Percentiles rank a stretch among this genome's conserved stretches.
phyloP scores from a whole-genome alignment of 2,113 vertebrate species.

The Tragelaphus buxtoni region DNA sequence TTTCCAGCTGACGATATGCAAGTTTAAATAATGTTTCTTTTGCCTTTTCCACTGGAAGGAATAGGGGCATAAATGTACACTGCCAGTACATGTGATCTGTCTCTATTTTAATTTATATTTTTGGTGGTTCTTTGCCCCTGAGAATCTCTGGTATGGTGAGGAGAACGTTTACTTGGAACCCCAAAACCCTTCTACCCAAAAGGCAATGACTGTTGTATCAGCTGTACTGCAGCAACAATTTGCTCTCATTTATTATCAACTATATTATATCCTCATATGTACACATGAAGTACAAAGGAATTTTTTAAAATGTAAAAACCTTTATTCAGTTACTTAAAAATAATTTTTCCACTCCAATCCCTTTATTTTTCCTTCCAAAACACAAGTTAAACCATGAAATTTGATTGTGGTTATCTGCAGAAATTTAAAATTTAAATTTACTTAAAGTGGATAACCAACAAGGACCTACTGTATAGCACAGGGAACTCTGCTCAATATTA shows the following conservation, averaged over 20 bases:
- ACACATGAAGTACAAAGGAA: neutral
- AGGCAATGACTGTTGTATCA: neutral
- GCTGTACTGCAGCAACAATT: neutral
- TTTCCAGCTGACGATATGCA: neutral
- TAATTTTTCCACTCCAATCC: neutral
- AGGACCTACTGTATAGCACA: neutral
- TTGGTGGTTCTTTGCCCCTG: neutral
- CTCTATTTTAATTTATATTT: neutral
- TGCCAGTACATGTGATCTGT: neutral
- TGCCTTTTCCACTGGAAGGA: neutral
- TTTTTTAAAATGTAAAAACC: neutral
- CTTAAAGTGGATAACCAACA: neutral
- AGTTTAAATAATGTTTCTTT: neutral
- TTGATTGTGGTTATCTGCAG: neutral
- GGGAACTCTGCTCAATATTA: neutral
- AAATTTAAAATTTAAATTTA: neutral
- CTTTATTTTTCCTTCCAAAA: neutral
- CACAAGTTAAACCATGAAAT: neutral
- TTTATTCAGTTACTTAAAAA: neutral
- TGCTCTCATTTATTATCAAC: neutral
- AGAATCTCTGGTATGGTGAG: neutral
- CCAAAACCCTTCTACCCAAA: neutral
- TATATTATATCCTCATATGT: neutral
- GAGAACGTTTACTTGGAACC: neutral
- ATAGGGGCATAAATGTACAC: neutral